phyloP scores from a whole-genome alignment of 2,888 invertebrate species.

The Zaprionus lineosus region DNA sequence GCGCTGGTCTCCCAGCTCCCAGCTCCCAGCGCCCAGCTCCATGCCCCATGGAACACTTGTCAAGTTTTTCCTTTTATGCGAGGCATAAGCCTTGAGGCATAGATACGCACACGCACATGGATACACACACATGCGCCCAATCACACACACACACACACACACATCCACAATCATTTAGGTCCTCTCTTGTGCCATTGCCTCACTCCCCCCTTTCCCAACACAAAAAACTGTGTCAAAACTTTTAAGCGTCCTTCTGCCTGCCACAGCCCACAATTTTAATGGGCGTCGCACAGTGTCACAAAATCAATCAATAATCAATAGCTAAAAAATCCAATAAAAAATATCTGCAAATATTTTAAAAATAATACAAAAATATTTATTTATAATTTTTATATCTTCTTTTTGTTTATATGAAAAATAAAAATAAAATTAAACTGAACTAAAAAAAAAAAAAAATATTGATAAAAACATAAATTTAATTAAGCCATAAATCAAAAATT shows the following conservation, averaged over 20 bases:
- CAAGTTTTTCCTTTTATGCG: conserved; percentile 18
- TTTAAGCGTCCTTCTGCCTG: neutral
- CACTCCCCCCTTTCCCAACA: neutral
- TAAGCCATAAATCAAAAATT: too few species aligned
- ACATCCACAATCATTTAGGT: neutral
- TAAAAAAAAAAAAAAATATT: too few species aligned
- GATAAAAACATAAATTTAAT: too few species aligned
- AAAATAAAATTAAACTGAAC: too few species aligned
- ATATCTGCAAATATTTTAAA: too few species aligned
- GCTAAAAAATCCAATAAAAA: neutral
- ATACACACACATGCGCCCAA: conserved; percentile 2
- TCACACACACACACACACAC: conserved; percentile 8
- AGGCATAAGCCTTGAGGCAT: neutral
- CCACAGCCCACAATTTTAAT: neutral
- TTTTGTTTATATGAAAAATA: too few species aligned
- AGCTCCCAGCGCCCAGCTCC: too few species aligned
- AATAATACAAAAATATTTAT: too few species aligned
- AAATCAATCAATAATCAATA: conserved; percentile 19
- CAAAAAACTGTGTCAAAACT: conserved; percentile 41
- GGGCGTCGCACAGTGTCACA: conserved; percentile 29
- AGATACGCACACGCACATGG: neutral
- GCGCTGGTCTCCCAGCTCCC: too few species aligned
- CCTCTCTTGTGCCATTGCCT: too few species aligned
- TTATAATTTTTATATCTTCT: too few species aligned
- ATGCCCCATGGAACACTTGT: too few species aligned